Evolutionary conservation across 2,888 invertebrate genomes (phyloP), one percentile per base, ranked within the genome.

Genomic region (Mythimna albipuncta): DNA sequence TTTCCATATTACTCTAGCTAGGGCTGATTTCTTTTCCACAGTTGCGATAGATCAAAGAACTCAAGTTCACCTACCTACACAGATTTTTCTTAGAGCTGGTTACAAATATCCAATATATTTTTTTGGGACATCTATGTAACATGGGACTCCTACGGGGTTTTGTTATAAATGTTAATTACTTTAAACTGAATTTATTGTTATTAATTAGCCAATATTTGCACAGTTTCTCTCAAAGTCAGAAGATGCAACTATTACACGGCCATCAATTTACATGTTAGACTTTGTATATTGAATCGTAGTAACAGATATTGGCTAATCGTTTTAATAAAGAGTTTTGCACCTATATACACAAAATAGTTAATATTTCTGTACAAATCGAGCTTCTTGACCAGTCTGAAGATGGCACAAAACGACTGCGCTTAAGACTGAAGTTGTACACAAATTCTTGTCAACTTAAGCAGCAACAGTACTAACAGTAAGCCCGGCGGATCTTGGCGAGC

Each of bases 341-440:
- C 41, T 79, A 73, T 77, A 61, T 66, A 77, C 74, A 76, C 26
- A 66, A 77, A 72, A 73, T 21, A 79, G 32, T 44, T 55, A 79
- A 50, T 77, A 77, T 47, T 47, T 47, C 47, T 77, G 6, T 77
- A 77, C 77, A 77, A 59, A 64, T 19, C 35, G 9, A 35, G 75
- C 35, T 59, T 61, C 63, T 21, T 38, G 61, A n/a, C 68, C n/a
- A 41, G 41, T 58, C 16, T 13, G 26, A 54, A 32, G 9, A 54
- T 47, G 26, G 26, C 41, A 9, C 26, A 19, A 38, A 70, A 9
- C 57, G 35, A 9, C 32, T 19, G 11, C 58, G 13, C 35, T n/a
- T 50, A 6, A 57, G 13, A 5, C 13, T 32, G 44, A 70, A 35
- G n/a, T 52, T 72, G n/a, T 50, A 19, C 38, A 57, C 50, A 52